phyloP scores from a whole-genome alignment of 2,797 vertebrate genomes.

The Chelon labrosus region DNA sequence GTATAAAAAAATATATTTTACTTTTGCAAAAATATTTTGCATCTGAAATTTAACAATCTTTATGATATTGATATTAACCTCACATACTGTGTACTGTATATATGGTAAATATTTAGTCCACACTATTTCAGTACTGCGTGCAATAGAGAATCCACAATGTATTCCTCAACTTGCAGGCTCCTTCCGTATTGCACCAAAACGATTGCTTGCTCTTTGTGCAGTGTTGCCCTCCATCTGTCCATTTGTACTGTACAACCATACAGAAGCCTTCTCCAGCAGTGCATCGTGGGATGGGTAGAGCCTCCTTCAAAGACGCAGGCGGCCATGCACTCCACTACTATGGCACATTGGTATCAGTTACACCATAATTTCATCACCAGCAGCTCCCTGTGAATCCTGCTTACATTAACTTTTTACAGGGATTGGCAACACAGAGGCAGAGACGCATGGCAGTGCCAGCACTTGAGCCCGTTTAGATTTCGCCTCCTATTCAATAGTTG shows the following conservation, averaged over 20 bases:
- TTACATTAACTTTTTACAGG: constrained; percentile 90
- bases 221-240: constrained; percentile 78
- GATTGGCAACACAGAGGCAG: constrained; percentile 83
- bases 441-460: constrained; percentile 71
- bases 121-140: constrained; percentile 60
- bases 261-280: constrained; percentile 74
- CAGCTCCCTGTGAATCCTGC: constrained; percentile 86
- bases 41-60: not conserved
- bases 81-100: not conserved
- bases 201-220: constrained; percentile 73
- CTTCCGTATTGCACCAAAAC: constrained; percentile 63
- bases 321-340: constrained; percentile 75
- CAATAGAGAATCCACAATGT: constrained; percentile 58
- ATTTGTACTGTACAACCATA: constrained; percentile 73
- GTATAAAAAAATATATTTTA: not conserved
- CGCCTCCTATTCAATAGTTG: constrained; percentile 56
- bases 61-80: constrained; percentile 3
- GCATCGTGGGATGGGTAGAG: constrained; percentile 74
- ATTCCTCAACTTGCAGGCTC: constrained; percentile 44
- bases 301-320: constrained; percentile 79
- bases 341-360: constrained; percentile 88
- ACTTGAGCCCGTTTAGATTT: constrained; percentile 62
- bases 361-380: constrained; percentile 90
- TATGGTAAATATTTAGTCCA: constrained; percentile 27
- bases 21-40: constrained; percentile 1